Conservation (phyloP, 2,113 vertebrate genomes). For the Zapornia atra region DNA sequence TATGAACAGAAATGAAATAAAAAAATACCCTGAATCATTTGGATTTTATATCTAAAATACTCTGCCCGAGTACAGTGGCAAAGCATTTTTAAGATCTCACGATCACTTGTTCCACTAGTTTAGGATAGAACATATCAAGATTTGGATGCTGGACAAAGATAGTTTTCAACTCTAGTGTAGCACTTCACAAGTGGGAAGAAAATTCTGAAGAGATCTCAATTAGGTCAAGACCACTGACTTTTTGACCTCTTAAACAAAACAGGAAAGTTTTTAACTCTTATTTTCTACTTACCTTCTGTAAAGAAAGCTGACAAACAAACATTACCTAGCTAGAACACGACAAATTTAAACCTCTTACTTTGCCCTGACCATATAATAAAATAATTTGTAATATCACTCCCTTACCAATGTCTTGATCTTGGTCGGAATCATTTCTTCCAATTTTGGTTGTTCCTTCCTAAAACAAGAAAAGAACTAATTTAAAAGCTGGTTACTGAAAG, state of each 20-base stretch:
- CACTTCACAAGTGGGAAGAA: background rate
- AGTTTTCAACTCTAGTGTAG: background rate
- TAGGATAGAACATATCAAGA: background rate
- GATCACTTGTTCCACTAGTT: background rate
- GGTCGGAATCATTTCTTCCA: constrained; percentile 83
- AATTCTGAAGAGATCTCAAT: background rate
- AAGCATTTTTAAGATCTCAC: background rate
- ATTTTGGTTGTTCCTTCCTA: constrained; percentile 95
- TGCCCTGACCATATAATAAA: background rate
- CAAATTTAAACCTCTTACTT: background rate
- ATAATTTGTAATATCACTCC: background rate
- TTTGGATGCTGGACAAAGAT: background rate
- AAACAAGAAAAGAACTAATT: background rate
- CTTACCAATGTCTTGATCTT: constrained; percentile 93
- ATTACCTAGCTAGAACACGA: background rate
- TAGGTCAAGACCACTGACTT: background rate
- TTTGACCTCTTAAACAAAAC: background rate
- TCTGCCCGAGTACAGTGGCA: background rate
- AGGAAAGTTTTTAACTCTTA: background rate
- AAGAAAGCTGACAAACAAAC: background rate
- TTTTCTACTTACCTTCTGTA: background rate
- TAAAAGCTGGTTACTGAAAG: background rate
- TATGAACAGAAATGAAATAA: background rate
- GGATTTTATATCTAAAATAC: background rate
- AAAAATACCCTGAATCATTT: background rate